These are phyloP conservation scores for Pseudachorutes palmiensis DNA, from an alignment of 1,140 invertebrate genomes.

Conservation along the genomic window DNA sequence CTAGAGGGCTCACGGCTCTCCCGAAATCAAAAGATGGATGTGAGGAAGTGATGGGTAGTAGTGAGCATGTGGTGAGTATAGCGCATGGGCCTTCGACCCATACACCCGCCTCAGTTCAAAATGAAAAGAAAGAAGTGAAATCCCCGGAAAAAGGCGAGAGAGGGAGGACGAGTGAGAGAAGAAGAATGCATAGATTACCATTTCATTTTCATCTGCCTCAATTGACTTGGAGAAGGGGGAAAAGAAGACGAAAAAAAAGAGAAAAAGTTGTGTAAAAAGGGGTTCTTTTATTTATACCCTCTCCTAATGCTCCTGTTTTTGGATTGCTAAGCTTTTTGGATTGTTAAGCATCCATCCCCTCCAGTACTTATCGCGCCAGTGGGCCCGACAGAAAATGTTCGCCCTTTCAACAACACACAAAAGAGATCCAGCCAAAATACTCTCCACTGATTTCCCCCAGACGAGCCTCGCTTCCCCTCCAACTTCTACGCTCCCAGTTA, in stretches of 20 bases:
- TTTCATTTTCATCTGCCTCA: constrained; percentile 27
- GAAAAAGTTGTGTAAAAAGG: constrained; percentile 6
- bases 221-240: constrained; percentile 5
- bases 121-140: no score
- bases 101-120: no score
- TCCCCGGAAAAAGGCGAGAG: neutral
- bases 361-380: constrained; percentile 38
- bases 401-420: constrained; percentile 37
- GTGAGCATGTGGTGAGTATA: no score
- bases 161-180: neutral
- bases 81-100: no score
- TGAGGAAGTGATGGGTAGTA: no score
- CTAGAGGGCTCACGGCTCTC: no score
- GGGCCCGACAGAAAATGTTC: constrained; percentile 37
- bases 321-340: constrained; percentile 13
- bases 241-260: neutral
- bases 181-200: constrained; percentile 20
- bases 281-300: constrained; percentile 12
- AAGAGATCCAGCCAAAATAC: constrained; percentile 38
- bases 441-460: constrained; percentile 37
- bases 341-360: constrained; percentile 30
- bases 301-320: constrained; percentile 13
- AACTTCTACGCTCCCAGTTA: neutral
- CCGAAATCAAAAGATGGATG: no score
- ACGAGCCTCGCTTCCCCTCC: constrained; percentile 8